Base-by-base conservation (phyloP, 2,797 vertebrate genomes). In the Vultur gryphus region DNA sequence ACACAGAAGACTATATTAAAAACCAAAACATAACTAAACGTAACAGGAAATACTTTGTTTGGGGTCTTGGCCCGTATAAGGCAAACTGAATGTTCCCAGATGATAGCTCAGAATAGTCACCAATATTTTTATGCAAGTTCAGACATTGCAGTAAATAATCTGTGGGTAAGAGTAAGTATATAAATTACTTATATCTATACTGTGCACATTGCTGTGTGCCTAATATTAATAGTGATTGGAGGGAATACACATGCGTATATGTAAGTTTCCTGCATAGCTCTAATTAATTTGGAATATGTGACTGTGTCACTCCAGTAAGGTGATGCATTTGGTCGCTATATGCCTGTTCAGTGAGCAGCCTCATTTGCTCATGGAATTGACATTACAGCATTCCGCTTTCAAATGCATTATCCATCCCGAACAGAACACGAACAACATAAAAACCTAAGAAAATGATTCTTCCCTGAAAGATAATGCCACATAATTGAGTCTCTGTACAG, bases 401-500 rank as follows among this genome's bases (percentile, higher is more conserved):
- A 97, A 72, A 94, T 96, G 79, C 93, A 96, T 97, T 97, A 95
- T 96, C 97, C 95, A 29, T 81, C 89, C 90, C 76, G 86, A 96
- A 81, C 95, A 97, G 94, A 95, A 96, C 91, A 96, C 1, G 66
- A 95, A 94, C 91, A 95, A 95, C 80, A 94, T 80, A 92, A 86
- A 94, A 85, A 96, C 75, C 77, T 89, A 96, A 94, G 92, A 95
- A 96, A 97, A 98, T 92, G 49, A 97, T 97, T 98, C 95, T 98
- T 97, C 95, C 93, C 91, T 58, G 89, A 98, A 98, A 98, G 97
- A 97, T 94, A 97, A 97, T 91, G 84, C 95, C 96, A 95, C 83
- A 93, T 97, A 98, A 98, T 98, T 98, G 97, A 97, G 95, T 97
- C 96, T 98, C 98, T 98, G 97, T 97, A 93, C 96, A 96, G 96